Conservation (phyloP, 1,140 invertebrate species). For the Eulimnadia texana region DNA sequence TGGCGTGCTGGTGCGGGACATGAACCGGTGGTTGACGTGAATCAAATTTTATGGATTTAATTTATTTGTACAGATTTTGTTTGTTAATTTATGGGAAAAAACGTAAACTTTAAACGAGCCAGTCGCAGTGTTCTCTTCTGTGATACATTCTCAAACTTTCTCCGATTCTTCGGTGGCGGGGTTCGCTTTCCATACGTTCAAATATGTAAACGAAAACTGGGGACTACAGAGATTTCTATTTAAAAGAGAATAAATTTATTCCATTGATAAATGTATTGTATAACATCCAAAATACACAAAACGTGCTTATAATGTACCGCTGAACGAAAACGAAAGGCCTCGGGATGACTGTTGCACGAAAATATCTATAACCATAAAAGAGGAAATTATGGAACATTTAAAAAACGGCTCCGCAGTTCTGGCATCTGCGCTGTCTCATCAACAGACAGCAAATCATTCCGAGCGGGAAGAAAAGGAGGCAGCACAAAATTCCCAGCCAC, state of each 20-base stretch:
- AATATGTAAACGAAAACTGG: too few relatives aligned
- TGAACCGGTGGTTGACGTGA: too few relatives aligned
- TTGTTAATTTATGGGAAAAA: not conserved
- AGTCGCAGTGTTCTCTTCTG: not conserved
- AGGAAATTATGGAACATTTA: conserved; percentile 1
- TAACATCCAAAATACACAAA: not conserved
- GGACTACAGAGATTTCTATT: too few relatives aligned
- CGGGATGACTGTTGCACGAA: too few relatives aligned
- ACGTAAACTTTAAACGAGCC: too few relatives aligned
- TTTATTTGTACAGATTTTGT: not conserved
- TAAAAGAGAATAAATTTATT: not conserved
- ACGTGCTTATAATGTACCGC: not conserved
- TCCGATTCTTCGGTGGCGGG: not conserved
- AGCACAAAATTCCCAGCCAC: conserved; percentile 62
- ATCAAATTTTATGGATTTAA: too few relatives aligned
- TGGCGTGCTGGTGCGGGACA: too few relatives aligned
- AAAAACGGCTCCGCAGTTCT: conserved; percentile 69
- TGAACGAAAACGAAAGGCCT: not conserved
- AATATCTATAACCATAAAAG: not conserved
- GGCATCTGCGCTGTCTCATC: conserved; percentile 59
- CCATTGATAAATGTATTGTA: not conserved
- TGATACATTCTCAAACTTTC: not conserved
- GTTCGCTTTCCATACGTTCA: too few relatives aligned
- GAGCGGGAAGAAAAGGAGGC: conserved; percentile 69
- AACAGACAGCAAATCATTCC: conserved; percentile 67